These are phyloP conservation scores for Melanitta fusca DNA, from an alignment of 2,797 vertebrate genomes.

Conservation along the genomic window DNA sequence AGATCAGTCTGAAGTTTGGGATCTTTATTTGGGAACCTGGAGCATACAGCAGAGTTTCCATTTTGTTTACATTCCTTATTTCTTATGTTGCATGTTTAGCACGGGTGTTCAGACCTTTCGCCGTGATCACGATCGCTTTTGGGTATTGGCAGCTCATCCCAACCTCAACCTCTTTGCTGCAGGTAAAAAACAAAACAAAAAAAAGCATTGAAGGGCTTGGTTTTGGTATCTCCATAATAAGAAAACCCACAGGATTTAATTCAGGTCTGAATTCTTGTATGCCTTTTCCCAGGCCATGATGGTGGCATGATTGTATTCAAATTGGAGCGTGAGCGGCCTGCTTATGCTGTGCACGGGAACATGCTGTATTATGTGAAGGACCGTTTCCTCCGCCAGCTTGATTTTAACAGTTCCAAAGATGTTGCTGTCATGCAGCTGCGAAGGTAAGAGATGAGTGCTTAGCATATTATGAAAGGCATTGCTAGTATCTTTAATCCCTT, in stretches of 20 bases:
- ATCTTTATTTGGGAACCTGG: not conserved
- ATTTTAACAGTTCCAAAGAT: constrained; percentile 97
- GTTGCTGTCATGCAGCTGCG: constrained; percentile 96
- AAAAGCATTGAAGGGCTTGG: not conserved
- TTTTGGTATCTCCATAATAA: too few relatives aligned
- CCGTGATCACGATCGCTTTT: constrained; percentile 96
- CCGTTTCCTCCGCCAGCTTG: constrained; percentile 93
- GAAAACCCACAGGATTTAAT: not conserved
- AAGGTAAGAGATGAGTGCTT: constrained; percentile 77
- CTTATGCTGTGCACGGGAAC: constrained; percentile 93
- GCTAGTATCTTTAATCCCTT: not conserved
- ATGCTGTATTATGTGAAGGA: constrained; percentile 96
- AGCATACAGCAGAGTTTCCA: not conserved
- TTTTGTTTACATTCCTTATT: not conserved
- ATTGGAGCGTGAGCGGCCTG: constrained; percentile 93
- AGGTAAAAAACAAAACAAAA: constrained; percentile 75
- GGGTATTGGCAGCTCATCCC: constrained; percentile 96
- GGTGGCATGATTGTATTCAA: constrained; percentile 99
- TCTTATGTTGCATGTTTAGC: constrained; percentile 54
- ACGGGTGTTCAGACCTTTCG: constrained; percentile 97
- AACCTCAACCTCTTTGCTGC: constrained; percentile 98
- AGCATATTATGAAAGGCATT: accelerated
- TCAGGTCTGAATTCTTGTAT: accelerated
- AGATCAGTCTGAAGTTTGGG: not conserved
- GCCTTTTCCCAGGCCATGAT: constrained; percentile 86